A percentile compares a stretch with the other conserved stretches of the same genome.
phyloP scores from a whole-genome alignment of 2,888 invertebrate species.

The Trimorus sp. region DNA sequence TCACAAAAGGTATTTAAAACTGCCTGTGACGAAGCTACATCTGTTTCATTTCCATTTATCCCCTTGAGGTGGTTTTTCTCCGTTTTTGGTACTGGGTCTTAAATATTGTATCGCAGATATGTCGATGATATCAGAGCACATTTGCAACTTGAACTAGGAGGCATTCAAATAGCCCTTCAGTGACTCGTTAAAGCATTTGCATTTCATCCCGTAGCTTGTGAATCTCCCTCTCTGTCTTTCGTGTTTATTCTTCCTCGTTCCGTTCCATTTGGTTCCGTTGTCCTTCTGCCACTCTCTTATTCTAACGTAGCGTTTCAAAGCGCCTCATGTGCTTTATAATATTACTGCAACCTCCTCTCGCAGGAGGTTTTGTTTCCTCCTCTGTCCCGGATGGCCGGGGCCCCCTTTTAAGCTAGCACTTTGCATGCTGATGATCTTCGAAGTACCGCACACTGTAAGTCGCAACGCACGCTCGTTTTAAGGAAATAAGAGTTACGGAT shows the following conservation, averaged over 20 bases:
- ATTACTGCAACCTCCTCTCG: constrained; percentile 81
- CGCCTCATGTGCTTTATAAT: too few species aligned
- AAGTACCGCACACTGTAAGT: constrained; percentile 64
- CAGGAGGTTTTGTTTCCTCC: constrained; percentile 81
- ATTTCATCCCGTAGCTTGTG: constrained; percentile 79
- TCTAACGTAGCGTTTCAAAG: constrained; percentile 63
- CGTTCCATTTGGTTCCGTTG: constrained; percentile 38
- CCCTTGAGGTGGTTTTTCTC: too few species aligned
- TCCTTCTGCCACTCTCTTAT: constrained; percentile 67
- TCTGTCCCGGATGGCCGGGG: constrained; percentile 68
- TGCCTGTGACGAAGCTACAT: too few species aligned
- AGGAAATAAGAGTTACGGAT: constrained; percentile 78
- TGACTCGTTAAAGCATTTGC: constrained; percentile 82
- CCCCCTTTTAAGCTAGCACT: constrained; percentile 75
- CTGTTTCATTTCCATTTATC: too few species aligned
- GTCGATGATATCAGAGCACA: constrained; percentile 78
- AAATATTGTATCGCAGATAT: constrained; percentile 72
- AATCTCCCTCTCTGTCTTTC: constrained; percentile 56
- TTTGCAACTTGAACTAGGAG: constrained; percentile 77
- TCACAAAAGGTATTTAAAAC: too few species aligned
- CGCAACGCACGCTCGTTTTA: constrained; percentile 75
- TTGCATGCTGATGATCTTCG: constrained; percentile 81
- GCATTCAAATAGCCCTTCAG: constrained; percentile 80
- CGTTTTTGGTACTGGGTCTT: neutral
- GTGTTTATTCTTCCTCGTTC: constrained; percentile 62